These are phyloP conservation scores for Sthenelais limicola DNA, from an alignment of 2,888 invertebrate genomes.

Conservation along the genomic window DNA sequence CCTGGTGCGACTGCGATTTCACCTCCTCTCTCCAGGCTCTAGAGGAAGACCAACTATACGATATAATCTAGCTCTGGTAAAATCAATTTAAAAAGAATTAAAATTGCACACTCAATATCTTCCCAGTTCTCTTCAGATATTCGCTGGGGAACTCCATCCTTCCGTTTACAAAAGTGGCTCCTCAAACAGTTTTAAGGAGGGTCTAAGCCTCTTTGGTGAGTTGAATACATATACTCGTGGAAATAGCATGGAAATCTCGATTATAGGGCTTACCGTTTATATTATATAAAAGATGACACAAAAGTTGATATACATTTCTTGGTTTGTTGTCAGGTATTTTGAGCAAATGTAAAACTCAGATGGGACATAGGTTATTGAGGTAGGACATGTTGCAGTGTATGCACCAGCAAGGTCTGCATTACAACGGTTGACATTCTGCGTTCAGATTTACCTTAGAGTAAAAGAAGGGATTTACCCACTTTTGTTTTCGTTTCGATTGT, in stretches of 20 bases:
- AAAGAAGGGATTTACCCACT: too few species aligned
- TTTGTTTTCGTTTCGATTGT: too few species aligned
- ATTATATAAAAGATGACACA: too few species aligned
- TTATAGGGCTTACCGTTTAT: not conserved
- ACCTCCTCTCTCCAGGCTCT: too few species aligned
- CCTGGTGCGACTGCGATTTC: too few species aligned
- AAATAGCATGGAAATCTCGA: not conserved
- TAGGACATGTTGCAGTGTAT: too few species aligned
- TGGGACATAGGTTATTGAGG: slow-evolving; percentile 80
- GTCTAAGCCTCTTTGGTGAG: slow-evolving; percentile 80
- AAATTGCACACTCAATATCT: not conserved
- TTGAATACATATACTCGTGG: not conserved
- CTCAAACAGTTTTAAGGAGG: slow-evolving; percentile 79
- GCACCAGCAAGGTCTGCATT: too few species aligned
- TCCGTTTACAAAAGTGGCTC: slow-evolving; percentile 82
- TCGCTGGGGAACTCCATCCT: slow-evolving; percentile 82
- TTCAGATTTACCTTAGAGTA: too few species aligned
- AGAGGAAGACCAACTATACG: too few species aligned
- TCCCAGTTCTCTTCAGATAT: slow-evolving; percentile 80
- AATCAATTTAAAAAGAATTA: too few species aligned
- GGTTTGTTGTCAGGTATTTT: slow-evolving; percentile 74
- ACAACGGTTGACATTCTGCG: too few species aligned
- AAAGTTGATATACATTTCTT: not conserved
- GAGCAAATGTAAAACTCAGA: slow-evolving; percentile 81
- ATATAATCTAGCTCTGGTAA: too few species aligned